Evolutionary conservation across 2,888 invertebrate genomes (phyloP), one percentile per base, ranked within the genome.

Genomic region (Brachyptera putata): DNA sequence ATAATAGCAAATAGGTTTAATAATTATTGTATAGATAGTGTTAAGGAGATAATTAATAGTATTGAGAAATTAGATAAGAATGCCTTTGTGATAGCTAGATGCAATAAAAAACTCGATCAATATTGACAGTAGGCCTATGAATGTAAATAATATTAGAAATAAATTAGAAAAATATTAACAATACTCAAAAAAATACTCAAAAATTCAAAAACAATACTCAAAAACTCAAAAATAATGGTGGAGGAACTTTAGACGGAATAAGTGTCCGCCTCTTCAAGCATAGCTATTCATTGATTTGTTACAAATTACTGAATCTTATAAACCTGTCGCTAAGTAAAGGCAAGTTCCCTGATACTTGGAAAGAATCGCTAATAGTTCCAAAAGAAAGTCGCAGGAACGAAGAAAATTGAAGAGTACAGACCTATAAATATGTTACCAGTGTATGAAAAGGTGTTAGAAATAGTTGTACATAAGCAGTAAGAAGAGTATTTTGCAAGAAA

Each of bases 391-490:
- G 9, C 21, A 26, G 16, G 16, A 25, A 22, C 25, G 9, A 48
- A 22, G 11, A 48, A 25, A n/a, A 26, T 24, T n/a, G n/a, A 13
- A 25, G 64, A 66, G 18, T 57, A 56, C 36, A 48, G 65, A 56
- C 65, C 63, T 11, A 60, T 66, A 50, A 66, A 65, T 30, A 56
- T 63, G 25, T 57, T 61, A 48, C 63, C 63, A 24, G 55, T 60
- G 18, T 56, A 50, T 56, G 64, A 63, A 48, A 65, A 65, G 63
- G 56, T 64, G 25, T n/a, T 64, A 37, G 60, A 64, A 49, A 24
- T 39, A n/a, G 55, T 61, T 30, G 61, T 56, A 34, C 25, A 63
- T 26, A 58, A 48, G 14, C 64, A 64, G 55, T 13, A 58, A 13
- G 26, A 46, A 30, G 36, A 58, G 39, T 61, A 64, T 53, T 39